Evolutionary conservation across 2,113 vertebrate genomes (phyloP), one percentile per base, ranked within the genome.

Genomic region (Pogona vitticeps): DNA sequence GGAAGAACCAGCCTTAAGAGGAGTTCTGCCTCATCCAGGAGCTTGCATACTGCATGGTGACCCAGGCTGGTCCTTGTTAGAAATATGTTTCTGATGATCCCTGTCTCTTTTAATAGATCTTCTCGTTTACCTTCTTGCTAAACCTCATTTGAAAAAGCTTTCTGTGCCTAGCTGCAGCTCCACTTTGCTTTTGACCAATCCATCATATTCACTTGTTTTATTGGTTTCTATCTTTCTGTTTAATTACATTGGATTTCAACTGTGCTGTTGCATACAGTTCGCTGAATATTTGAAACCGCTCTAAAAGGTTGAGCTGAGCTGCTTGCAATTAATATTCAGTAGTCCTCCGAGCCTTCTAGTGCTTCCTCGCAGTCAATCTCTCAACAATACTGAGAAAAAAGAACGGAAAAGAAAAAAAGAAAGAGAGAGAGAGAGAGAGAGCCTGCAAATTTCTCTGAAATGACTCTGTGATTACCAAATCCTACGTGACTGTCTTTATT

Each of bases 241-340:
- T 89, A 85, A 89, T 89, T 92, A 86, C 91, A 59, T 21, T 80
- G 5, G 56, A 33, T 83, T 92, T 91, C 80, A 80, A 75, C 33
- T 84, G 31, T 67, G 68, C 81, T 88, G 7, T 70, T 92, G 78
- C 38, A 82, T 86, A 93, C 42, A 72, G 31, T 88, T 93, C 46
- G 26, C 76, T 80, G 91, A 92, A 87, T 56, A 84, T 85, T 91
- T 91, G 63, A 89, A 80, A 86, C 91, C 86, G 91, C 33, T 93
- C 84, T 82, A 88, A 93, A 80, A 75, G 0, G 20, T 79, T 92
- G 80, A 1, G 61, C 18, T 80, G 89, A 80, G 79, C 7, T 63
- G 83, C 82, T 83, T 36, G 12, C 15, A 86, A 58, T 93, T 75
- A 40, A 85, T 23, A 86, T 87, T 82, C 2, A 46, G 33, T 88